Evolutionary conservation across 2,888 invertebrate species (phyloP).

Genomic region (Malthinus seriepunctatus): DNA sequence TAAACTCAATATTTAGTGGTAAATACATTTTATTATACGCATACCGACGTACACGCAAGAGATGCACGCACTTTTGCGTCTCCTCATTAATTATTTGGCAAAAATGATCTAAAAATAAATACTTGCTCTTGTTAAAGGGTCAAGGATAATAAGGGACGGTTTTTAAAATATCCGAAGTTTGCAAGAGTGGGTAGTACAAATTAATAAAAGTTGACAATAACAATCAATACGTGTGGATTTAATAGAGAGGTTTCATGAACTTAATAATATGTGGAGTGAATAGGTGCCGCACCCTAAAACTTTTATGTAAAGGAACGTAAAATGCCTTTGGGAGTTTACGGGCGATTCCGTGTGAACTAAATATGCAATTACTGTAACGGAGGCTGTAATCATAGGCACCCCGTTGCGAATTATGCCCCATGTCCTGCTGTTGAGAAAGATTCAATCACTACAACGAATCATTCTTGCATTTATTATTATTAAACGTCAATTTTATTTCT

Average conservation of each 20-base stretch:
- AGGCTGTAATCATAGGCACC: slow-evolving; percentile 48
- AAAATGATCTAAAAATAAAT: too few species aligned
- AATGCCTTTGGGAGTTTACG: slow-evolving; percentile 39
- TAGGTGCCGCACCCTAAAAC: slow-evolving; percentile 48
- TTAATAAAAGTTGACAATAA: slow-evolving; percentile 9
- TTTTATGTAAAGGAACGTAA: slow-evolving; percentile 39
- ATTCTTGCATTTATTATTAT: slow-evolving; percentile 31
- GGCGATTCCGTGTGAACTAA: slow-evolving; percentile 50
- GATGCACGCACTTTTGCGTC: not conserved
- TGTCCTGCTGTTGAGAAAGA: slow-evolving; percentile 48
- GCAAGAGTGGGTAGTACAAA: not conserved
- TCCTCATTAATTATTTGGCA: not conserved
- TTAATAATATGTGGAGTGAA: slow-evolving; percentile 33
- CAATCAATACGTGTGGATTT: slow-evolving; percentile 29
- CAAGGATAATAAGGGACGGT: not conserved
- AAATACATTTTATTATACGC: slow-evolving; percentile 25
- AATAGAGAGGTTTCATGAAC: slow-evolving; percentile 36
- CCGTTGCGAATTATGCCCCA: slow-evolving; percentile 38
- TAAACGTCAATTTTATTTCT: slow-evolving; percentile 28
- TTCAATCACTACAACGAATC: slow-evolving; percentile 27
- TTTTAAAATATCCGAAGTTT: not conserved
- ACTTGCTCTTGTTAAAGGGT: not conserved
- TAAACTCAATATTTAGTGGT: slow-evolving; percentile 37
- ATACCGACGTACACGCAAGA: not conserved
- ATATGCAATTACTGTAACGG: slow-evolving; percentile 53